phyloP scores from a whole-genome alignment of 1,140 invertebrate species.

The Penaeus indicus region DNA sequence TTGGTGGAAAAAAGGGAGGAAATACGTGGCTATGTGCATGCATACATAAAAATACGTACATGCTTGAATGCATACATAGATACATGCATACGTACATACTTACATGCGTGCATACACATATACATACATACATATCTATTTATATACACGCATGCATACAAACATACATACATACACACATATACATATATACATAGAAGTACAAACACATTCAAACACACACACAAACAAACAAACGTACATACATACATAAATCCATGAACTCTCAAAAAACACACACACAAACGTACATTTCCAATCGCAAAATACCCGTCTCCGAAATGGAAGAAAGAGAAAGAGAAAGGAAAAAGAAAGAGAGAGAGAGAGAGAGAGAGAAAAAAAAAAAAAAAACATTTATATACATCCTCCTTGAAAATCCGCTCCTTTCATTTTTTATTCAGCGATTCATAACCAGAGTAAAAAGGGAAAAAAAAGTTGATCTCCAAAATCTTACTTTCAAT shows the following conservation, averaged over 20 bases:
- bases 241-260: slow-evolving; percentile 30
- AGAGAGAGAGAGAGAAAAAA: neutral
- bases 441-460: too few species aligned
- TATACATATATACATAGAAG: neutral
- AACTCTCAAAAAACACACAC: neutral
- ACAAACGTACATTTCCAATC: neutral
- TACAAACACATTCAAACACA: neutral
- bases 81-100: too few species aligned
- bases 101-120: neutral
- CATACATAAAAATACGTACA: too few species aligned
- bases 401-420: neutral
- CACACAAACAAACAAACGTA: neutral
- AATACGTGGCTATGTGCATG: too few species aligned
- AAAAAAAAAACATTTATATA: neutral
- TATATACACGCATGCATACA: neutral
- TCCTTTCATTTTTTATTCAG: neutral
- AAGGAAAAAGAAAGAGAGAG: too few species aligned
- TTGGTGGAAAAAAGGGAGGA: too few species aligned
- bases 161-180: neutral
- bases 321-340: too few species aligned
- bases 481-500: too few species aligned
- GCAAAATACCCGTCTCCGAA: too few species aligned
- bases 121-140: neutral
- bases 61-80: too few species aligned
- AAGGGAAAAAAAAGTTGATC: too few species aligned